Evolutionary conservation across 1,140 invertebrate species (phyloP), one percentile per base, ranked within the genome.

Genomic region (Paracyclopina nana): DNA sequence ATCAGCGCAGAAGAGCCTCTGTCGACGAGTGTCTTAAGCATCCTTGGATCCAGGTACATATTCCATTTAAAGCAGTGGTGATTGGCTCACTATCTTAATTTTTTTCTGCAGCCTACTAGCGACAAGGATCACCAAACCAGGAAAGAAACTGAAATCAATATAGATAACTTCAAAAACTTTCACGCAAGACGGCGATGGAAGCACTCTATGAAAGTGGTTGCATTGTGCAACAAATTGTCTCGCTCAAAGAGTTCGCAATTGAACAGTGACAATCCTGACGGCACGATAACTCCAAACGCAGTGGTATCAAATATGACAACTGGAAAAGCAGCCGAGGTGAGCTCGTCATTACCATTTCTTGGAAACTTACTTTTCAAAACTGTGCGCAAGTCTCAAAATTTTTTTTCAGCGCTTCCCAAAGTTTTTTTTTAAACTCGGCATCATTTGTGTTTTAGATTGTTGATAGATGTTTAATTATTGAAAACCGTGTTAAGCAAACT

Each of bases 1-100:
- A 72, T 54, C 63, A 68, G 50, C 67, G 46, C 16, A 48, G 29
- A 29, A 22, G 46, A 16, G 46, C 22, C 14, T 27, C 46, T n/a
- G 46, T 48, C 16, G 46, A 22, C 16, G 46, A 48, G 29, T 48
- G 46, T 48, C 27, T 48, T n/a, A 48, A 48, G 24, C 46, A 48
- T 48, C 46, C 46, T 28, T 48, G 46, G 46, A 48, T 48, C 34
- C 14, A 38, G 20, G 34, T 38, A 9, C 14, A 20, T 38, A 38
- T 38, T 38, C 34, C 34, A 38, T 20, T 20, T 38, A 38, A 38
- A 38, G 14, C 2, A 38, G 34, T 3, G n/a, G 3, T 38, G n/a
- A 38, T 38, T 9, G 20, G 20, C 34, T 9, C 3, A 4, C 9
- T n/a, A 4, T 42, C 8, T 4, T 44, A 3, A 4, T 44, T 44